These are phyloP conservation scores for Chunga burmeisteri DNA, from an alignment of 2,113 vertebrate species.

Conservation along the genomic window DNA sequence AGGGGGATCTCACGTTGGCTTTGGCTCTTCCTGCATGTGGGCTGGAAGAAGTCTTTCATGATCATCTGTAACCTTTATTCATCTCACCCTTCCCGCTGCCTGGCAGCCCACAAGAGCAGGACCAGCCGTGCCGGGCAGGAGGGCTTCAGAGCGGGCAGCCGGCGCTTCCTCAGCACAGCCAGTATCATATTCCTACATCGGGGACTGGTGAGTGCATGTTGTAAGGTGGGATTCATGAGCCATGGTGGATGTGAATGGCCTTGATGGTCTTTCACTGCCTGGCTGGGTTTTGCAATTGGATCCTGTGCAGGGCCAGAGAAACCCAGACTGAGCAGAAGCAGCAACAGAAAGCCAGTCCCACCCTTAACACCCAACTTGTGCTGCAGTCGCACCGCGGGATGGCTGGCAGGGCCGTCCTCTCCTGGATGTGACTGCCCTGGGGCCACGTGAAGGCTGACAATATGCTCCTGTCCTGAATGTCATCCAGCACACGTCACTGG, in stretches of 20 bases:
- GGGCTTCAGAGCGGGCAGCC: neutral
- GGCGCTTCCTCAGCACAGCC: rapidly evolving
- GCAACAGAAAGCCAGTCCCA: neutral
- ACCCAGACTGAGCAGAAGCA: neutral
- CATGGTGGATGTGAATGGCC: neutral
- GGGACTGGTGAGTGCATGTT: neutral
- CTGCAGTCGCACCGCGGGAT: rapidly evolving
- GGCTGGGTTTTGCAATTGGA: neutral
- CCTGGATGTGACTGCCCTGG: neutral
- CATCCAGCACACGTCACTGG: rapidly evolving
- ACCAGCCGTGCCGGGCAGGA: rapidly evolving
- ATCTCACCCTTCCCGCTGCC: neutral
- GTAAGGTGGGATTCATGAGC: neutral
- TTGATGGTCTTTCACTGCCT: neutral
- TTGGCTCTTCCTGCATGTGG: neutral
- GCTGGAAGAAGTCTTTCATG: neutral
- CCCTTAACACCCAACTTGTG: neutral
- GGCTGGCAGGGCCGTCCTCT: neutral
- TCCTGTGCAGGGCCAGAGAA: neutral
- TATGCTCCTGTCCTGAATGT: neutral
- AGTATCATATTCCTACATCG: rapidly evolving
- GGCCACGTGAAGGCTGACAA: neutral
- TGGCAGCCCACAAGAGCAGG: neutral
- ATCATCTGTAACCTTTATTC: neutral
- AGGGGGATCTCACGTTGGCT: neutral